These are phyloP conservation scores for Corythornis cristatus DNA, from an alignment of 2,113 vertebrate species.

Conservation along the genomic window DNA sequence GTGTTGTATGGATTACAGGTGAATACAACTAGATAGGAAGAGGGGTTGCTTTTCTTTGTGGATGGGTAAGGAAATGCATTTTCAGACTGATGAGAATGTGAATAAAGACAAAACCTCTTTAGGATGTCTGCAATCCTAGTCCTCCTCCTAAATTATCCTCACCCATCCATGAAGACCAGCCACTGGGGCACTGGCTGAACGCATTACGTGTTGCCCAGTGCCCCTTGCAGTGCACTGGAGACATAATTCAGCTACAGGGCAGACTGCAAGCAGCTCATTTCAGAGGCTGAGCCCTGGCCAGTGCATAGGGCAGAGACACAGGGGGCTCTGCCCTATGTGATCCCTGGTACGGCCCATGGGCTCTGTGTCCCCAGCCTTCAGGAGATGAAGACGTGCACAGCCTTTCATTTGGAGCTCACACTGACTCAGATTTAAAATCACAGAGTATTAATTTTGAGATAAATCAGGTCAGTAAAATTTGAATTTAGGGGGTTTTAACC, in stretches of 20 bases:
- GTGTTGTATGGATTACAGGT: background rate
- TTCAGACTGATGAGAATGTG: background rate
- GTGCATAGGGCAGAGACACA: background rate
- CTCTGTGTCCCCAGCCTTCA: accelerated
- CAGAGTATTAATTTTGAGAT: background rate
- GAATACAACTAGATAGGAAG: background rate
- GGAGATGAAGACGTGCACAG: background rate
- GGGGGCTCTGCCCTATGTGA: accelerated
- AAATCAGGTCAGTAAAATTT: conserved; percentile 1
- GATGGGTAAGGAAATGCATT: background rate
- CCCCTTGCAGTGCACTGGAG: background rate
- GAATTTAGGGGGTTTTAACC: background rate
- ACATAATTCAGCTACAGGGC: background rate
- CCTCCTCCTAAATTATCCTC: background rate
- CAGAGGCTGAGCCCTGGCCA: accelerated
- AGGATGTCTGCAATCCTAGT: background rate
- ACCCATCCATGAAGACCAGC: background rate
- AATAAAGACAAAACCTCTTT: background rate
- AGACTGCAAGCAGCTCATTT: background rate
- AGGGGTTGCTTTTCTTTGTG: background rate
- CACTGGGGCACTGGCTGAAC: background rate
- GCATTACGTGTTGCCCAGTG: background rate
- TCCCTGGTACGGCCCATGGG: accelerated
- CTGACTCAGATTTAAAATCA: background rate
- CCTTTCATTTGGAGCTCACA: background rate